Conservation (phyloP, 2,113 vertebrate species). For the Zootoca vivipara region DNA sequence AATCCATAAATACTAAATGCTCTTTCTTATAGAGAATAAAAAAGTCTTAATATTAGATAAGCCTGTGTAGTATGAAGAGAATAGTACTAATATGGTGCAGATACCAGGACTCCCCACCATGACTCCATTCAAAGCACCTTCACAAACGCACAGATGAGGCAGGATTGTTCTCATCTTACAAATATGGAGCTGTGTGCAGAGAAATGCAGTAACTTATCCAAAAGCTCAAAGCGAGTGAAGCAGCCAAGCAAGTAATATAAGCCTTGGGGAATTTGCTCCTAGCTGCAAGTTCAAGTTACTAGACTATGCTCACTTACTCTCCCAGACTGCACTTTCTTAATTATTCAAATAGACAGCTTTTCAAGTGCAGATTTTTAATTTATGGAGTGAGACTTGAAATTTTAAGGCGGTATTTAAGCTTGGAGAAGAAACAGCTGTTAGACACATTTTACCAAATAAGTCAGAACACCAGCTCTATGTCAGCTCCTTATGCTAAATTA, state of each 20-base stretch:
- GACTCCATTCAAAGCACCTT: neutral
- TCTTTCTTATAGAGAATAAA: neutral
- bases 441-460: constrained; percentile 4
- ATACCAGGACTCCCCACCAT: neutral
- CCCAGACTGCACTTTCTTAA: neutral
- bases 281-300: neutral
- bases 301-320: neutral
- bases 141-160: neutral
- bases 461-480: neutral
- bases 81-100: too few species aligned
- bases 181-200: neutral
- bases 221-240: neutral
- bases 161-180: constrained; percentile 1
- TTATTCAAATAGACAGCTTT: constrained; percentile 20
- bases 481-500: neutral
- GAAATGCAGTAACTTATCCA: neutral
- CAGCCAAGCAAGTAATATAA: neutral
- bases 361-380: constrained; percentile 1
- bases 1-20: neutral
- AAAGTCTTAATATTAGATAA: neutral
- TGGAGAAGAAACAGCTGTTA: constrained; percentile 9
- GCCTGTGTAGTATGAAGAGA: neutral
- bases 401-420: constrained; percentile 5
- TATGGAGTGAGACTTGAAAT: constrained; percentile 25
- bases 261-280: neutral